A percentile compares a stretch with the other conserved stretches of the same genome.
phyloP scores from a whole-genome alignment of 2,113 vertebrate species.

The Gulo gulo region DNA sequence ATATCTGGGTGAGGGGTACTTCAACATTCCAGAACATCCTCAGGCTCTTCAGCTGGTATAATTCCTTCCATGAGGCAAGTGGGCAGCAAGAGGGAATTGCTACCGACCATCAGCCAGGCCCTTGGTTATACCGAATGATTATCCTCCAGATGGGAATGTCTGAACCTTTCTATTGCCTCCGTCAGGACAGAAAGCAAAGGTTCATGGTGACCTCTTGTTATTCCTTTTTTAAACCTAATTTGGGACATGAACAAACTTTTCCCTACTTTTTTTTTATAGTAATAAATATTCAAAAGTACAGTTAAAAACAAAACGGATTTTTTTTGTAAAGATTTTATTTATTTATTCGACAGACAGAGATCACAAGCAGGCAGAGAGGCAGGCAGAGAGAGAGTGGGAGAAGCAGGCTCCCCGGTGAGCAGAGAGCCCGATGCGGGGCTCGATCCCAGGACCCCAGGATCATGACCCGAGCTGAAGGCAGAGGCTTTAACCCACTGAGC shows the following conservation, averaged over 20 bases:
- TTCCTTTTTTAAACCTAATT: neutral
- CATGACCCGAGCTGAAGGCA: too few relatives aligned
- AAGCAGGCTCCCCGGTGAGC: too few relatives aligned
- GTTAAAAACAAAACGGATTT: neutral
- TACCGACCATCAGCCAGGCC: neutral
- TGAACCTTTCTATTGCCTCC: neutral
- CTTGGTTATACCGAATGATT: neutral
- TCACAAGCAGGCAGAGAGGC: too few relatives aligned
- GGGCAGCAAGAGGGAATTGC: neutral
- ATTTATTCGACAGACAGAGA: too few relatives aligned
- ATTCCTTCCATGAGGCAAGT: too few relatives aligned
- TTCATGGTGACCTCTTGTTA: neutral
- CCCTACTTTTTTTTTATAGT: neutral
- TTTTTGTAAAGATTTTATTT: neutral
- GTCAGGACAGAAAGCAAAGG: neutral
- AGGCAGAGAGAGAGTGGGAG: too few relatives aligned
- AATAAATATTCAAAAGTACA: conserved; percentile 10
- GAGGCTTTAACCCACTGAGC: too few relatives aligned
- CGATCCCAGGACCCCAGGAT: too few relatives aligned
- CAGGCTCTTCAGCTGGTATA: neutral
- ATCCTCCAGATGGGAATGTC: neutral
- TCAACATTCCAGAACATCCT: neutral
- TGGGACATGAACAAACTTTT: neutral
- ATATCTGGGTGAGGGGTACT: neutral
- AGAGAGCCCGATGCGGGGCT: too few relatives aligned